Percentiles rank a stretch among this genome's conserved stretches.
phyloP scores from a whole-genome alignment of 2,113 vertebrate species.

The Panthera uncia region DNA sequence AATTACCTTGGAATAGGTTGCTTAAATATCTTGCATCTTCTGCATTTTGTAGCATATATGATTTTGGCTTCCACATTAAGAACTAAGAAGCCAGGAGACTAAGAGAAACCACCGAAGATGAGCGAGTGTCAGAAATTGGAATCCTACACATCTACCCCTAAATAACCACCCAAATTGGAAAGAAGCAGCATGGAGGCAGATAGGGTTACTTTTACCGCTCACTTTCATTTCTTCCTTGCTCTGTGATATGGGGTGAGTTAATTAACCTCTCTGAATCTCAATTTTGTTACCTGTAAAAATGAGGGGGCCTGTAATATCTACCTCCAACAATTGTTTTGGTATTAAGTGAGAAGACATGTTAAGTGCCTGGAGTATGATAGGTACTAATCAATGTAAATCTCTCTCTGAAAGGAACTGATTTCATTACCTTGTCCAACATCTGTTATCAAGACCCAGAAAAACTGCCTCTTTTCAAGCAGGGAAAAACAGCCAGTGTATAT shows the following conservation, averaged over 20 bases:
- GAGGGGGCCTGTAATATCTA: neutral
- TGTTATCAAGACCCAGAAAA: neutral
- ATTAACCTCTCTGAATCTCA: neutral
- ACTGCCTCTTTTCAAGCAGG: neutral
- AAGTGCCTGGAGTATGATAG: neutral
- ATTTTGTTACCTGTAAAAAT: neutral
- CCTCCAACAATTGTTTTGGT: neutral
- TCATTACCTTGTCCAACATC: neutral
- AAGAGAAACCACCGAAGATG: neutral
- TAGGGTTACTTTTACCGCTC: neutral
- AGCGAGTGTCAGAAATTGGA: neutral
- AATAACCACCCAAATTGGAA: neutral
- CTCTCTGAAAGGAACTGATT: neutral
- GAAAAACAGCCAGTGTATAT: neutral
- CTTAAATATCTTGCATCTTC: neutral
- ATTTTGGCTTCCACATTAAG: neutral
- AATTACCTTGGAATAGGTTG: neutral
- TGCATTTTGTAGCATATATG: neutral
- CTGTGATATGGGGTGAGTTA: neutral
- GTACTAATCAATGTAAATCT: neutral
- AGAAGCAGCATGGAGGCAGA: neutral
- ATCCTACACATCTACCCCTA: neutral
- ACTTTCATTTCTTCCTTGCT: neutral
- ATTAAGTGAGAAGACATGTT: neutral
- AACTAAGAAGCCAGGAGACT: neutral